These are phyloP conservation scores for Trogon surrucura DNA, from an alignment of 2,113 vertebrate species.

Conservation along the genomic window DNA sequence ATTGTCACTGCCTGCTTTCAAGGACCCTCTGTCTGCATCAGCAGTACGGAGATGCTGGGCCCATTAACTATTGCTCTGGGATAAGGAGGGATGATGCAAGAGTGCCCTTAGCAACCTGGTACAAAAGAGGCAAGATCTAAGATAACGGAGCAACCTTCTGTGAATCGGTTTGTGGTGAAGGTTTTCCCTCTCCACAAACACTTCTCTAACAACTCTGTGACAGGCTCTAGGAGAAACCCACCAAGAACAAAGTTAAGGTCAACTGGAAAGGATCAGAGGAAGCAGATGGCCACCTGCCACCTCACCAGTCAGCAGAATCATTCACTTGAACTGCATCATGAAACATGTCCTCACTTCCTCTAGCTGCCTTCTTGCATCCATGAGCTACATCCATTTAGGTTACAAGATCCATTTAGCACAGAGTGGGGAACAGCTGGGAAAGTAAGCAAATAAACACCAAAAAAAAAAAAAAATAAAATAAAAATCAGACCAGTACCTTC, in stretches of 20 bases:
- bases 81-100: not conserved
- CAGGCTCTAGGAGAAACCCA: not conserved
- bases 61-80: not conserved
- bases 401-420: not conserved
- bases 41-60: not conserved
- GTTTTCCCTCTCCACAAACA: not conserved
- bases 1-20: conserved; percentile 37
- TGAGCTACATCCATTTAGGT: not conserved
- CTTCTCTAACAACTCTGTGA: not conserved
- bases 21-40: conserved; percentile 30
- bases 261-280: not conserved
- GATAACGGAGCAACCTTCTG: not conserved
- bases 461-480: too few relatives aligned
- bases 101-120: not conserved
- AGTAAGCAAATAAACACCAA: not conserved
- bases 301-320: not conserved
- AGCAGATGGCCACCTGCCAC: conserved; percentile 34
- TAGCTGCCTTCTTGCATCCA: not conserved
- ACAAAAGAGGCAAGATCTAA: not conserved
- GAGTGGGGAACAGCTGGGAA: not conserved
- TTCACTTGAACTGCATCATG: not conserved
- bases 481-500: not conserved
- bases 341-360: not conserved
- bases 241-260: conserved; percentile 31
- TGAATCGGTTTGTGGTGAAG: not conserved